Conservation (phyloP, 2,113 vertebrate species). For the Limnothrissa miodon region DNA sequence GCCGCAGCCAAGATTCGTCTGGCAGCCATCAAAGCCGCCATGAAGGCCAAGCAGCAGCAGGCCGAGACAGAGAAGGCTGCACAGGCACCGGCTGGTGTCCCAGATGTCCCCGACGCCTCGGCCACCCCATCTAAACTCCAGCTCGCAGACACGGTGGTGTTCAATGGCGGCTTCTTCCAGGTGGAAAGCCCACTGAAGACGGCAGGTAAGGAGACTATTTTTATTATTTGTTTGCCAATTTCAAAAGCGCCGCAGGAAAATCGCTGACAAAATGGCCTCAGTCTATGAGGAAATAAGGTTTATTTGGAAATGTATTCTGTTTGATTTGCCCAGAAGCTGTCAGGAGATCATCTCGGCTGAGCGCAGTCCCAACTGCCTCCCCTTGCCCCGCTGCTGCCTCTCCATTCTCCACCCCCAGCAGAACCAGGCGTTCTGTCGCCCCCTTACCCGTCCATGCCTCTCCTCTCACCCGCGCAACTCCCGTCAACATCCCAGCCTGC, state of each 20-base stretch:
- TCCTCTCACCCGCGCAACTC: constrained; percentile 10
- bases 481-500: constrained; percentile 6
- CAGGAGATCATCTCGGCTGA: constrained; percentile 59
- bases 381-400: constrained; percentile 7
- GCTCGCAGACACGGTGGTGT: constrained; percentile 61
- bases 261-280: background rate
- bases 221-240: background rate
- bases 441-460: constrained; percentile 42
- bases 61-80: constrained; percentile 56
- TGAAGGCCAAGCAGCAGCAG: constrained; percentile 72
- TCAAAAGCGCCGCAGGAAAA: too few relatives aligned
- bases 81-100: background rate
- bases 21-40: constrained; percentile 82
- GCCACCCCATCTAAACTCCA: background rate
- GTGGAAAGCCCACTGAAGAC: constrained; percentile 85
- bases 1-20: constrained; percentile 78
- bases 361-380: constrained; percentile 44
- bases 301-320: background rate
- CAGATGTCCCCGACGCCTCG: background rate
- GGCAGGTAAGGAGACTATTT: constrained; percentile 64
- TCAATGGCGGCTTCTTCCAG: constrained; percentile 86
- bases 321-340: constrained; percentile 47
- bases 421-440: constrained; percentile 41
- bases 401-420: constrained; percentile 53
- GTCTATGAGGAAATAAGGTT: background rate